Evolutionary conservation across 2,797 vertebrate species (phyloP).

Genomic region (Takifugu ocellatus): DNA sequence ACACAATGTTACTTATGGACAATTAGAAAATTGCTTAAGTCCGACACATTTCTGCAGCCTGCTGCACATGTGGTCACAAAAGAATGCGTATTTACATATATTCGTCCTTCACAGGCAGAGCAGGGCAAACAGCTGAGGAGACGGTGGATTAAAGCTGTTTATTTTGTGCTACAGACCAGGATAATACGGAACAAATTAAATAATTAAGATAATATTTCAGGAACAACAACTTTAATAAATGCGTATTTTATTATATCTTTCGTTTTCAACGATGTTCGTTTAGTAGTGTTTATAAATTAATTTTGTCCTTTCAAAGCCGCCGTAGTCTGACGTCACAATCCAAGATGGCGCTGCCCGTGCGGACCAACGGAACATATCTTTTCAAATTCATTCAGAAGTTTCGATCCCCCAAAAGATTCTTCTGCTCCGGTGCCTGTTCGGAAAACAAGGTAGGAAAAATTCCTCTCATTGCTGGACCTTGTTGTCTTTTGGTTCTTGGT

Average conservation of each 20-base stretch:
- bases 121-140: constrained; percentile 23
- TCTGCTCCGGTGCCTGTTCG: too few relatives aligned
- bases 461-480: too few relatives aligned
- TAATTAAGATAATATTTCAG: too few relatives aligned
- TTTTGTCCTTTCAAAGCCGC: constrained; percentile 45
- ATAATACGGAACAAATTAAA: too few relatives aligned
- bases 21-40: constrained; percentile 49
- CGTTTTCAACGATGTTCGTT: too few relatives aligned
- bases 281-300: too few relatives aligned
- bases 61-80: constrained; percentile 38
- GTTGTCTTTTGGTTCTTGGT: too few relatives aligned
- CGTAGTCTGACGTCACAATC: constrained; percentile 39
- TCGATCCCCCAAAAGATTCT: neutral
- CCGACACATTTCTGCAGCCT: constrained; percentile 51
- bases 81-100: constrained; percentile 33
- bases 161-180: neutral
- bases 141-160: neutral
- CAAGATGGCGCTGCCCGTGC: constrained; percentile 74
- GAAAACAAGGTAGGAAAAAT: too few relatives aligned
- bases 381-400: constrained; percentile 43
- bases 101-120: constrained; percentile 10
- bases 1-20: constrained; percentile 59
- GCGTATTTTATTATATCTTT: too few relatives aligned
- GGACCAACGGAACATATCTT: constrained; percentile 38
- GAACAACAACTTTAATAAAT: too few relatives aligned